Evolutionary conservation across 2,888 invertebrate species (phyloP), one percentile per base, ranked within the genome.

Genomic region (Elmis aenea): DNA sequence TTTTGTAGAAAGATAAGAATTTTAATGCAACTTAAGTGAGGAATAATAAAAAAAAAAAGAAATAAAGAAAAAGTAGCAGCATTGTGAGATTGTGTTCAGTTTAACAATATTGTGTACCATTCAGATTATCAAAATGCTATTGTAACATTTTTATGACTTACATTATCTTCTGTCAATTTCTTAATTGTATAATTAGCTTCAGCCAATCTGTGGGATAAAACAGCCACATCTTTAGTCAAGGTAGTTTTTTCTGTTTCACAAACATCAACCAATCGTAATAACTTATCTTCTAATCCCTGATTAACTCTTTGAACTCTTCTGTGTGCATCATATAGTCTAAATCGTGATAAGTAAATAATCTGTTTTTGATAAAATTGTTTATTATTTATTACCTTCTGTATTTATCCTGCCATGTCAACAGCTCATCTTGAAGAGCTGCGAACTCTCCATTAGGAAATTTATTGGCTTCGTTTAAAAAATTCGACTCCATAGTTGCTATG

Each of bases 251-350:
- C 94, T 33, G 85, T 83, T 64, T 93, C 88, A 73, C 87, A 90
- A 59, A 87, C 83, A 69, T 93, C 92, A 3, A 94, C 94, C 67
- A 94, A 78, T 68, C 86, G 88, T 42, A 95, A 71, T 43, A 95
- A 70, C 66, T 94, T 95, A 65, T 95, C 95, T 72, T 95, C 95
- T 54, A 95, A 74, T 52, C 85, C 87, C 73, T 94, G 93, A 70
- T 95, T 95, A 23, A 95, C 83, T 69, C 88, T 90, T 68, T 94
- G 94, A 38, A 95, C 83, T 58, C 91, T 80, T 64, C 90, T 89
- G 61, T 95, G 92, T 34, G 92, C 91, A 62, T 95, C 94, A 69
- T 88, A 83, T 51, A 95, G 75, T 57, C 94, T 87, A 61, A 49
- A 69, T n/a, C n/a, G n/a, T n/a, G n/a, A n/a, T n/a, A n/a, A n/a